Conservation (phyloP, 2,888 invertebrate species). For the Lycia hirtaria region DNA sequence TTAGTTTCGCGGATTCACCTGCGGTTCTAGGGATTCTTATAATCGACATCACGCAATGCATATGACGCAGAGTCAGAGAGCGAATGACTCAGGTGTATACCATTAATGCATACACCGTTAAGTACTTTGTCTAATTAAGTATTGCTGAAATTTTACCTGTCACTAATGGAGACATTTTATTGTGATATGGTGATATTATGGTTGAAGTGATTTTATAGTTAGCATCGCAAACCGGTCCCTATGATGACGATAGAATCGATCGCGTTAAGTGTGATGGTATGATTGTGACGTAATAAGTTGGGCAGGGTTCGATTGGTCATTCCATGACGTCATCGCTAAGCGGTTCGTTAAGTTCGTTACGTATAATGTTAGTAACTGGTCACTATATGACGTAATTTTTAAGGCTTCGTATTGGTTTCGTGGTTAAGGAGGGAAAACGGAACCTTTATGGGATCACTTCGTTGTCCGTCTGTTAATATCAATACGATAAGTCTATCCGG, state of each 20-base stretch:
- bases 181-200: neutral
- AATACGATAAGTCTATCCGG: too few species aligned
- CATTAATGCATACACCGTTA: neutral
- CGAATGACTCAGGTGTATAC: conserved; percentile 8
- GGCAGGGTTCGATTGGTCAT: too few species aligned
- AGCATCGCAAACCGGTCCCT: conserved; percentile 32
- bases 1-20: conserved; percentile 12
- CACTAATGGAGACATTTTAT: neutral
- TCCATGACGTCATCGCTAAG: too few species aligned
- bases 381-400: too few species aligned
- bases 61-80: conserved; percentile 13
- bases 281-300: conserved; percentile 14
- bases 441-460: too few species aligned
- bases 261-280: neutral
- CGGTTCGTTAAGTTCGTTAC: too few species aligned
- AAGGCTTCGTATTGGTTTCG: too few species aligned
- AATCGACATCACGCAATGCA: conserved; percentile 7
- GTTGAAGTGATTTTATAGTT: conserved; percentile 1
- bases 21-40: conserved; percentile 14
- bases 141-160: neutral
- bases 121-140: conserved; percentile 10
- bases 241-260: conserved; percentile 28
- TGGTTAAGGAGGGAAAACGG: too few species aligned
- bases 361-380: too few species aligned
- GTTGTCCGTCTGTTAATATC: too few species aligned